A percentile compares a stretch with the other conserved stretches of the same genome.
Evolutionary conservation across 2,113 vertebrate species (phyloP).

Genomic region (Protomyctophum bolini): DNA sequence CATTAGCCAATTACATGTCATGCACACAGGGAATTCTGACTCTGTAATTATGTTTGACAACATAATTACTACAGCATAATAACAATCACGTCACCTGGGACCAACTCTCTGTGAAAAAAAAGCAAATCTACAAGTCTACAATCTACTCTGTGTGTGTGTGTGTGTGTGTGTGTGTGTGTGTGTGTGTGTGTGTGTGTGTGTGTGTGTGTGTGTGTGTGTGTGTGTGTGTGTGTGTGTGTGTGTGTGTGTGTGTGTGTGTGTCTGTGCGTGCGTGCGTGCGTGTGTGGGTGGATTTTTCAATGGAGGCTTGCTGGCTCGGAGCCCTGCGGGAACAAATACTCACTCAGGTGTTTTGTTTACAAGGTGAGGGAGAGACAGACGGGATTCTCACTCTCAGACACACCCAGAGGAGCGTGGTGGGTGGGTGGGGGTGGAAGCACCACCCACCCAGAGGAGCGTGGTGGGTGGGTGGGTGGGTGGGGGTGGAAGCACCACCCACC

Average conservation of each 20-base stretch:
- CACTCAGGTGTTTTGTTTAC: slow-evolving; percentile 15
- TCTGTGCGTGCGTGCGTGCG: background rate
- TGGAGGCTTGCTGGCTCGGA: background rate
- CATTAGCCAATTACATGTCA: too few relatives aligned
- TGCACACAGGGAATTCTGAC: too few relatives aligned
- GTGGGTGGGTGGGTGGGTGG: background rate
- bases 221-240: background rate
- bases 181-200: slow-evolving; percentile 2
- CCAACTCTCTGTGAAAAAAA: too few relatives aligned
- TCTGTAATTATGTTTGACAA: too few relatives aligned
- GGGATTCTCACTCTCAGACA: slow-evolving; percentile 25
- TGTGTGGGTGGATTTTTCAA: background rate
- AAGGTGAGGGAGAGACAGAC: slow-evolving; percentile 23
- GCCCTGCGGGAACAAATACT: background rate
- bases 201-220: slow-evolving; percentile 1
- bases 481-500: slow-evolving; percentile 7
- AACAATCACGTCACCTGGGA: too few relatives aligned
- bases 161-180: background rate
- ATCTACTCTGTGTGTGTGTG: background rate
- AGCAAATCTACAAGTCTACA: too few relatives aligned
- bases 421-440: background rate
- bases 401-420: slow-evolving; percentile 15
- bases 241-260: background rate
- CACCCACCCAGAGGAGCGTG: background rate
- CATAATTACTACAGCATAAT: too few relatives aligned